Base-by-base conservation (phyloP, 2,113 vertebrate genomes). In the Setophaga kirtlandii region DNA sequence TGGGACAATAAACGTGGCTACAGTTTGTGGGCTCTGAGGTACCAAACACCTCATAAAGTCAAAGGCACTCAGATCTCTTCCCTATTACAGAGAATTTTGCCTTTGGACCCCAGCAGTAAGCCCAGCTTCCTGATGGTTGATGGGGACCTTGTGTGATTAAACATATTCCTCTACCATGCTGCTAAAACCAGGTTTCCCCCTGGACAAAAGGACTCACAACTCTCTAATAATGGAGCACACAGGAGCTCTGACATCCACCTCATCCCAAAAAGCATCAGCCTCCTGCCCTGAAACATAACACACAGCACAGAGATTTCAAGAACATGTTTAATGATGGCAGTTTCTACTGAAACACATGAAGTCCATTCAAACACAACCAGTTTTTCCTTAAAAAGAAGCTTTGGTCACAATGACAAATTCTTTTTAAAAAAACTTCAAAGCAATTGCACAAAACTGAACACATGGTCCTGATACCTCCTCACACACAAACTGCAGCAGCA, bases 321-420 rank as follows among this genome's bases (percentile, higher is more conserved):
- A 94, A 95, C 86, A 71, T 75, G 73, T 97, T 96, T 97, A 96
- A 97, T 96, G 77, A 92, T 71, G 65, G 92, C 80, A 90, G 90
- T 94, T 93, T 90, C 88, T 69, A 47, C 56, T 79, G 73, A 86
- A 90, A 92, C 53, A 69, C 33, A 21, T 64, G 59, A 87, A 94
- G 30, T 92, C 62, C 80, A 62, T 90, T 93, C 75, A 83, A 90
- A 88, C 9, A 2, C 20, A 25, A 82, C 19, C 39, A 16, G 1
- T 83, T 83, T 84, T 94, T 91, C 64, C 47, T 86, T 62, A 78
- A 81, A 93, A 89, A 83, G 55, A 49, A 81, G 69, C 44, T 96
- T 95, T 92, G 90, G 92, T 96, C 90, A 90, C 88, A 89, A 87
- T n/a, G 69, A 96, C 83, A 89, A 94, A 89, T 56, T 78, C 20